phyloP scores from a whole-genome alignment of 2,113 vertebrate genomes.

The Phocoena sinus region DNA sequence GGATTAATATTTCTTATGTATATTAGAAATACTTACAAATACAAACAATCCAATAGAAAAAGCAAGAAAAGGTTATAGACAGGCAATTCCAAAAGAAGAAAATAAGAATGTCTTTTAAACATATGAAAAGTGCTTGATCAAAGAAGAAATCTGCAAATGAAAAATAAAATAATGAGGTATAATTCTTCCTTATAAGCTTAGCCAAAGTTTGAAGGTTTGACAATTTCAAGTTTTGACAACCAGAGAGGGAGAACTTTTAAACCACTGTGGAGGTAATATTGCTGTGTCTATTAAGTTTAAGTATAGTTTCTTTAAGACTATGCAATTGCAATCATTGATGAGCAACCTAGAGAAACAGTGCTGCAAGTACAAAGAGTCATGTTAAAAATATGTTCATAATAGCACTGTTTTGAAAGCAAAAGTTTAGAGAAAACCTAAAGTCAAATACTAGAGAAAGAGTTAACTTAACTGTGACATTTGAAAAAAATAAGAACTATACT shows the following conservation, averaged over 20 bases:
- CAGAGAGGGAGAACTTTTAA: not conserved
- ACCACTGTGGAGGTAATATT: not conserved
- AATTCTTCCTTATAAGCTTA: not conserved
- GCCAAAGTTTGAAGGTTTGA: not conserved
- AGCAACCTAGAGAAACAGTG: not conserved
- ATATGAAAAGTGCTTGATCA: not conserved
- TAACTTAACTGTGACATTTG: not conserved
- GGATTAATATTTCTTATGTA: not conserved
- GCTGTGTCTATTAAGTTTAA: not conserved
- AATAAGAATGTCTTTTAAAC: not conserved
- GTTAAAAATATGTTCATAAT: not conserved
- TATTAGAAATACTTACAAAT: not conserved
- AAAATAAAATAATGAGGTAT: not conserved
- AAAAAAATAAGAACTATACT: not conserved
- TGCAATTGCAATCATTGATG: not conserved
- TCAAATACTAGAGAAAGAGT: not conserved
- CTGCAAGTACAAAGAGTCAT: not conserved
- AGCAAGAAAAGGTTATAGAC: not conserved
- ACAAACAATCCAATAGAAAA: not conserved
- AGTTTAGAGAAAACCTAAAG: not conserved
- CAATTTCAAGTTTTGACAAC: not conserved
- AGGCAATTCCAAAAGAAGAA: not conserved
- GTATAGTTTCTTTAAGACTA: not conserved
- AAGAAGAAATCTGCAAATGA: not conserved
- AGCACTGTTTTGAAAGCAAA: not conserved